A percentile compares a stretch with the other conserved stretches of the same genome.
phyloP scores from a whole-genome alignment of 2,113 vertebrate species.

The Gallinago media region DNA sequence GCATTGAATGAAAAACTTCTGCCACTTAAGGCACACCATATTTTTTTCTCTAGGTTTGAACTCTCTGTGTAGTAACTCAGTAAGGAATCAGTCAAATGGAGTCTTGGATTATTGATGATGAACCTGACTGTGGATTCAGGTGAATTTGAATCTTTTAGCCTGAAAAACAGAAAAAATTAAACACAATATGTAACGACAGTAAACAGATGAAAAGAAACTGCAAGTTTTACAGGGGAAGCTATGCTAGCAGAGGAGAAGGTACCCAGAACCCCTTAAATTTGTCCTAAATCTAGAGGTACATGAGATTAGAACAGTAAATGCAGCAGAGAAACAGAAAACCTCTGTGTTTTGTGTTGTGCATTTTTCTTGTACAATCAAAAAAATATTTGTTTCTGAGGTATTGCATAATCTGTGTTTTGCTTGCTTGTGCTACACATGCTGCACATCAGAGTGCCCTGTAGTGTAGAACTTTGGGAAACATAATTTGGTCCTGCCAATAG shows the following conservation, averaged over 20 bases:
- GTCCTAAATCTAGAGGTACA: not conserved
- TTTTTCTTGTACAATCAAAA: not conserved
- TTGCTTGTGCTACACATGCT: not conserved
- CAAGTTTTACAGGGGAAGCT: not conserved
- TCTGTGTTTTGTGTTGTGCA: not conserved
- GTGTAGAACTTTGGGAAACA: not conserved
- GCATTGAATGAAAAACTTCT: not conserved
- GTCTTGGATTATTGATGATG: not conserved
- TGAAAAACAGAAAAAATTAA: not conserved
- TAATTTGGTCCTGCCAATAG: fast-evolving
- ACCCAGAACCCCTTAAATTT: not conserved
- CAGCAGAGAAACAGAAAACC: not conserved
- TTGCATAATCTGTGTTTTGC: not conserved
- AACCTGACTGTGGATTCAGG: not conserved
- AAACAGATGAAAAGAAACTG: not conserved
- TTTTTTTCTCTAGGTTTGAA: not conserved
- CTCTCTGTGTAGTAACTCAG: not conserved
- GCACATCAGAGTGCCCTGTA: not conserved
- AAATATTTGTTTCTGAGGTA: not conserved
- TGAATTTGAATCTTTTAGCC: not conserved
- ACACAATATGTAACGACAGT: not conserved
- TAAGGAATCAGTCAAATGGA: not conserved
- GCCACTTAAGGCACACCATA: fast-evolving
- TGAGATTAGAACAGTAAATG: not conserved
- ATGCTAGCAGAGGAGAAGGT: not conserved